phyloP scores from a whole-genome alignment of 2,797 vertebrate genomes.

The Schizopygopsis pylzovi region DNA sequence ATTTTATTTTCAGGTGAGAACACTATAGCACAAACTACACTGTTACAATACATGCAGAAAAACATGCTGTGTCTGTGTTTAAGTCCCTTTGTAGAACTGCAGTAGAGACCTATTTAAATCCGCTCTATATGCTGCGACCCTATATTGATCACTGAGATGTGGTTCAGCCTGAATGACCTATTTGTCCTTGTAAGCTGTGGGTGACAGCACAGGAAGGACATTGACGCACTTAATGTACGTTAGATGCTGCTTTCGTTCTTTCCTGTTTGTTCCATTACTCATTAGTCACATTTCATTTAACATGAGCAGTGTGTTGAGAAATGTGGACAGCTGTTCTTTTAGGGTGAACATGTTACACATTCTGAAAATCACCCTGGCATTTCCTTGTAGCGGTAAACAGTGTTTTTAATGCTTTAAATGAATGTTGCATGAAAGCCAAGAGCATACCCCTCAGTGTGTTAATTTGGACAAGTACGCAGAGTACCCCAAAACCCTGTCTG shows the following conservation, averaged over 20 bases:
- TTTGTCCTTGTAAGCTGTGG: constrained; percentile 46
- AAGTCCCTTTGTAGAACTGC: neutral
- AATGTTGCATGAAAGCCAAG: constrained; percentile 47
- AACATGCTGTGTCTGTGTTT: neutral
- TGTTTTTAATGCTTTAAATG: constrained; percentile 25
- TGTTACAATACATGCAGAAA: neutral
- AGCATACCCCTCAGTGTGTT: constrained; percentile 18
- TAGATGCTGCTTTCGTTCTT: constrained; percentile 37
- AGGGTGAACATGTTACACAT: constrained; percentile 3
- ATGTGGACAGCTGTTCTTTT: constrained; percentile 38
- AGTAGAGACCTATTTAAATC: constrained; percentile 39
- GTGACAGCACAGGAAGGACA: constrained; percentile 51
- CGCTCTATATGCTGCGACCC: constrained; percentile 16
- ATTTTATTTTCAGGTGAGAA: neutral
- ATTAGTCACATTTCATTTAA: constrained; percentile 59
- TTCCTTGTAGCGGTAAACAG: constrained; percentile 18
- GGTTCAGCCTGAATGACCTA: constrained; percentile 58
- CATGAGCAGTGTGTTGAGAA: constrained; percentile 37
- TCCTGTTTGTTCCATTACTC: constrained; percentile 57
- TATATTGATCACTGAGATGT: constrained; percentile 58
- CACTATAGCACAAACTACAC: neutral
- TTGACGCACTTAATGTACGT: constrained; percentile 57
- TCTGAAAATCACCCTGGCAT: constrained; percentile 38
- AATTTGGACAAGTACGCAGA: neutral
- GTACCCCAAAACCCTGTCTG: neutral